Percentiles rank a stretch among this genome's conserved stretches.
phyloP scores from a whole-genome alignment of 2,888 invertebrate species.

The Pyrochroa serraticornis region DNA sequence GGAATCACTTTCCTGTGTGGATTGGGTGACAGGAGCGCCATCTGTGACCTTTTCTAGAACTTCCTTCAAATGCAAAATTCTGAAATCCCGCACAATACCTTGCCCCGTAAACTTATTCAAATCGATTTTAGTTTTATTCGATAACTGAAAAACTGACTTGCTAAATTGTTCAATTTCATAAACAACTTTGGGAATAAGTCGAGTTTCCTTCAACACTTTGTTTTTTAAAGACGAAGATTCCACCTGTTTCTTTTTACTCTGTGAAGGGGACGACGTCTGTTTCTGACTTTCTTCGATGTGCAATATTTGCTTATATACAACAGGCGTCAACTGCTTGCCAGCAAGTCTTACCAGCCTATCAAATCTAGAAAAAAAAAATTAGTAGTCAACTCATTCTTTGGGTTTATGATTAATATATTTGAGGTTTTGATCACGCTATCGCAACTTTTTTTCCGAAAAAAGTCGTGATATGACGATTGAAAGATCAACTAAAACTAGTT shows the following conservation, averaged over 20 bases:
- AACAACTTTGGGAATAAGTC: slow-evolving; percentile 69
- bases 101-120: slow-evolving; percentile 64
- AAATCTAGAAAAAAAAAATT: slow-evolving; percentile 58
- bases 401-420: too few species aligned
- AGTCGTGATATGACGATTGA: background rate
- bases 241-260: slow-evolving; percentile 47
- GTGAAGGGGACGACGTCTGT: slow-evolving; percentile 41
- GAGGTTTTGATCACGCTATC: too few species aligned
- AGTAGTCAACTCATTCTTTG: too few species aligned
- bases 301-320: slow-evolving; percentile 64
- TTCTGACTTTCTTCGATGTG: slow-evolving; percentile 64
- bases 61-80: slow-evolving; percentile 61
- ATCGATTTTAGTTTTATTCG: slow-evolving; percentile 65
- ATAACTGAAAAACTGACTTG: slow-evolving; percentile 64
- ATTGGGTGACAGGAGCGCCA: slow-evolving; percentile 18
- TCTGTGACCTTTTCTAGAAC: slow-evolving; percentile 56
- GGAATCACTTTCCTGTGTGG: slow-evolving; percentile 23
- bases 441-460: too few species aligned
- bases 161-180: slow-evolving; percentile 70
- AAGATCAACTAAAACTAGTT: background rate
- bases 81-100: slow-evolving; percentile 70
- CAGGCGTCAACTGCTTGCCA: slow-evolving; percentile 65
- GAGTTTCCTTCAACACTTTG: slow-evolving; percentile 66
- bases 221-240: slow-evolving; percentile 53
- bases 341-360: slow-evolving; percentile 64